These are phyloP conservation scores for Magallana ariakensis DNA, from an alignment of 1,140 invertebrate species.

Conservation along the genomic window DNA sequence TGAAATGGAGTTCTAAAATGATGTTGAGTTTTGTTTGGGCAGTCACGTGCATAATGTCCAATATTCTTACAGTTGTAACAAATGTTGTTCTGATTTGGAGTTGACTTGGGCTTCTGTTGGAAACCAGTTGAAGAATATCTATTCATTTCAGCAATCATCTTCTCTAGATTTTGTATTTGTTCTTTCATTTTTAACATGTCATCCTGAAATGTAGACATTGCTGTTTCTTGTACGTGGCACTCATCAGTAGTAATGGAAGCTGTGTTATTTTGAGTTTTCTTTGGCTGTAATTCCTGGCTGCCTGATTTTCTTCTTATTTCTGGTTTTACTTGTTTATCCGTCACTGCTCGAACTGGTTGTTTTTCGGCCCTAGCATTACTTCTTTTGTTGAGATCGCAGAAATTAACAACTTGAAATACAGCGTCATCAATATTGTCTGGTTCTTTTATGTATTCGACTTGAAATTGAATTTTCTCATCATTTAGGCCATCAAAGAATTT, in stretches of 20 bases:
- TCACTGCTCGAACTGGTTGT: no score
- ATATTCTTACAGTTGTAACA: neutral
- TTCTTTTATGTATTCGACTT: neutral
- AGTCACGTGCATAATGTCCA: neutral
- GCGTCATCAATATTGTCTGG: constrained; percentile 9
- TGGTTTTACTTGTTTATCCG: no score
- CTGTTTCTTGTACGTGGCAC: no score
- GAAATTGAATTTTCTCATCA: neutral
- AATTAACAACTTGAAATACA: neutral
- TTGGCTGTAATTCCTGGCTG: no score
- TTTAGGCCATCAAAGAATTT: neutral
- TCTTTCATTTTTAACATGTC: neutral
- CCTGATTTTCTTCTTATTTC: no score
- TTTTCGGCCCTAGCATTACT: no score
- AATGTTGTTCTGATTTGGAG: neutral
- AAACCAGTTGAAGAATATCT: neutral
- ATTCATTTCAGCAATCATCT: neutral
- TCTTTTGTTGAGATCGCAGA: neutral
- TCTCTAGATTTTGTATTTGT: constrained; percentile 3
- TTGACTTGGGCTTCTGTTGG: neutral
- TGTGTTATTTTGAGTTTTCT: no score
- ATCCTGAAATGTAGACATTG: no score
- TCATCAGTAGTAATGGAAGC: no score
- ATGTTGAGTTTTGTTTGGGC: neutral
- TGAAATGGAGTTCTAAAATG: no score